A percentile compares a stretch with the other conserved stretches of the same genome.
phyloP scores from a whole-genome alignment of 1,140 invertebrate species.

The Drosophila eugracilis region DNA sequence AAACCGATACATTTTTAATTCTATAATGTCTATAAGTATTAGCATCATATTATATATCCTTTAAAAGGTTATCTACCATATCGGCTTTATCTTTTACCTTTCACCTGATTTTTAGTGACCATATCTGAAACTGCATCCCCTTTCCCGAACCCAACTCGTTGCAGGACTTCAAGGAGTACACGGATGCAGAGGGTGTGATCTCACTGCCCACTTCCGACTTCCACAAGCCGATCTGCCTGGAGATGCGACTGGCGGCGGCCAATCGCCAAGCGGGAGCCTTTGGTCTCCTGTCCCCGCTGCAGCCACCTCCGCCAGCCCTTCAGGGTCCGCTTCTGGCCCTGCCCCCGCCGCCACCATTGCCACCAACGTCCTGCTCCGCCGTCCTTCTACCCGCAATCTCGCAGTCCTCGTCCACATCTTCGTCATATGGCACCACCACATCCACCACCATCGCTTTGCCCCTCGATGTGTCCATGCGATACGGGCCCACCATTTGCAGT shows the following conservation, averaged over 20 bases:
- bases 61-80: too few species aligned
- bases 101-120: background rate
- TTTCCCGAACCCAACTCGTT: conserved; percentile 30
- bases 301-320: conserved; percentile 22
- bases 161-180: conserved; percentile 94
- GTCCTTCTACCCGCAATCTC: conserved; percentile 62
- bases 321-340: conserved; percentile 22
- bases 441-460: conserved; percentile 81
- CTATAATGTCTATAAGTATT: too few species aligned
- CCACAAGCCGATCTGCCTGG: conserved; percentile 90
- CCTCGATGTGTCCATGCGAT: conserved; percentile 67
- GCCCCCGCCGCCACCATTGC: conserved; percentile 36
- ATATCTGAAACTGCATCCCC: background rate
- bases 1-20: background rate
- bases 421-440: conserved; percentile 81
- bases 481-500: conserved; percentile 59
- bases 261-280: conserved; percentile 71
- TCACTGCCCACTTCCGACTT: conserved; percentile 92
- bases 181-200: conserved; percentile 94
- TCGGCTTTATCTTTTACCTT: background rate
- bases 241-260: conserved; percentile 86
- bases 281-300: conserved; percentile 45
- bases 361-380: conserved; percentile 3
- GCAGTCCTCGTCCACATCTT: conserved; percentile 79
- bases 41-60: too few species aligned